phyloP scores from a whole-genome alignment of 2,888 invertebrate species.

The Ichneumoninae sp. region DNA sequence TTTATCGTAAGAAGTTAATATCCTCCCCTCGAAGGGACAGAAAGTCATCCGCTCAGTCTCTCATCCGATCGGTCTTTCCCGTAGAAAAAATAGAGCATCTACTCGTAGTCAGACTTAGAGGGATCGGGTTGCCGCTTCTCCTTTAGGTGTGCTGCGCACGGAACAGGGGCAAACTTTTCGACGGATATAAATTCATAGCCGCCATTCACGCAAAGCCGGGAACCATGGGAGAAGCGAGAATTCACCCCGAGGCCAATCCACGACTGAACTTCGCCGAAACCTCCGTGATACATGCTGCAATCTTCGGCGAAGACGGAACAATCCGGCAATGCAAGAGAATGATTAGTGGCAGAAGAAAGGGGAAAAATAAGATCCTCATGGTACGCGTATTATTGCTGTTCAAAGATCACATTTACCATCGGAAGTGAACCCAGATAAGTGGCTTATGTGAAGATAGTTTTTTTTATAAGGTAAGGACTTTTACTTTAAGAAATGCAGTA shows the following conservation, averaged over 20 bases:
- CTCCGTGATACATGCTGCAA: background rate
- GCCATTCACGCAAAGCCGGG: slow-evolving; percentile 13
- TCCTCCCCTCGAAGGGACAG: background rate
- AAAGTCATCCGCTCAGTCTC: slow-evolving; percentile 12
- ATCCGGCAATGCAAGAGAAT: slow-evolving; percentile 48
- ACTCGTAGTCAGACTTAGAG: background rate
- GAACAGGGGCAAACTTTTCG: slow-evolving; percentile 38
- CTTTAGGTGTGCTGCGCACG: background rate
- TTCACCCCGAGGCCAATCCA: slow-evolving; percentile 2
- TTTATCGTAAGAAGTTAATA: slow-evolving; percentile 47
- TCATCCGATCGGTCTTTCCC: background rate
- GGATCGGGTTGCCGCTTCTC: background rate
- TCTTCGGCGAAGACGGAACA: slow-evolving; percentile 49
- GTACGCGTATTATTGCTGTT: background rate
- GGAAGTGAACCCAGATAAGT: background rate
- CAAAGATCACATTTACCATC: background rate
- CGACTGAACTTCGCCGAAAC: background rate
- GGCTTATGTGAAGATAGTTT: background rate
- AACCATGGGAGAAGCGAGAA: background rate
- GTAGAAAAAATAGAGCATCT: slow-evolving; percentile 3
- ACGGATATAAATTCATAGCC: slow-evolving; percentile 56
- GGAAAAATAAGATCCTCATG: too few relatives aligned
- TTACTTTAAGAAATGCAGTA: slow-evolving; percentile 50
- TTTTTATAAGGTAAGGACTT: slow-evolving; percentile 67
- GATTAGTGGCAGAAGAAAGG: background rate